Base-by-base conservation (phyloP, 2,888 invertebrate genomes). In the Lordiphosa andalusiaca region DNA sequence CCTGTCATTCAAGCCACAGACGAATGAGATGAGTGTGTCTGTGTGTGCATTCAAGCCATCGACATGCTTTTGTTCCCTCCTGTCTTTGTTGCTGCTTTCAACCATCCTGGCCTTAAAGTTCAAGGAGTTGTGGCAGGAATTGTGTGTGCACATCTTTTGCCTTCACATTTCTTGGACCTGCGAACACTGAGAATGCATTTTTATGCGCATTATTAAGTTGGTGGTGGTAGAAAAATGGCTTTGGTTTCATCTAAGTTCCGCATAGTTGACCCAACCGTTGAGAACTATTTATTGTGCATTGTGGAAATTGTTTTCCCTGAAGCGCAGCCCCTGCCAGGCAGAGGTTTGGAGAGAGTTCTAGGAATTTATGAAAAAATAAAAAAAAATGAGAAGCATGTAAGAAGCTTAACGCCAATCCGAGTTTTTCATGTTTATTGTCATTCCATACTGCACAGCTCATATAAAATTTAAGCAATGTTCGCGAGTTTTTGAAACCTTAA, bases 61-160 rank as follows among this genome's bases (percentile, higher is more conserved):
- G 60, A 62, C 60, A 73, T 62, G 49, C 53, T 51, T 59, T 70
- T 57, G 49, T 48, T 71, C 39, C 21, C 42, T 53, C 30, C 21
- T 63, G 53, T 42, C 35, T 53, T 19, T 55, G 53, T 47, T 59
- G 54, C 58, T 44, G 36, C 50, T 54, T 30, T 30, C 30, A 30
- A 9, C 30, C 30, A 50, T 59, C 47, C 57, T 62, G 40, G 30
- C 53, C 67, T 54, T 69, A 76, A 69, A 71, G 71, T 71, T 73
- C 71, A 69, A 77, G 77, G 55, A 77, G 63, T 50, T 66, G 53
- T 61, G 52, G 23, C 25, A 35, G 46, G 25, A 55, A 59, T 66
- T 54, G 49, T 21, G 12, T 53, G 41, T 9, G 13, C n/a, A 6
- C 37, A 33, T 39, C 36, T 21, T 40, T 61, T 47, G 50, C 65